A percentile compares a stretch with the other conserved stretches of the same genome.
Conservation (phyloP, 2,113 vertebrate genomes). For the Hippocampus comes region DNA sequence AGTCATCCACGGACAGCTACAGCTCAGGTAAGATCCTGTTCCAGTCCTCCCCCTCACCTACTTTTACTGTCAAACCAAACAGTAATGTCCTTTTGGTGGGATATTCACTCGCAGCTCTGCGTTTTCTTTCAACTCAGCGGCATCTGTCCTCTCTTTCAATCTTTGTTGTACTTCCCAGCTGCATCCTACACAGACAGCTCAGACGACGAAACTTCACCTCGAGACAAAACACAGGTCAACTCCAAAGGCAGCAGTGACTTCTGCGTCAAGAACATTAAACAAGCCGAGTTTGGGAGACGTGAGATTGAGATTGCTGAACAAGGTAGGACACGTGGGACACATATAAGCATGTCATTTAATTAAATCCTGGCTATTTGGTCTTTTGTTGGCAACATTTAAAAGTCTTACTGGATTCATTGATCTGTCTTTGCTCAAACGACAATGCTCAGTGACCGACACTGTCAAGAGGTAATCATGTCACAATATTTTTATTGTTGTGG, state of each 20-base stretch:
- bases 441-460: too few relatives aligned
- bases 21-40: constrained; percentile 79
- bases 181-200: constrained; percentile 94
- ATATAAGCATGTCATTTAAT: background rate
- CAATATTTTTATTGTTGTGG: background rate
- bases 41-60: background rate
- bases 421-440: too few relatives aligned
- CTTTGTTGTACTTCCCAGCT: constrained; percentile 58
- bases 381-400: background rate
- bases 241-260: constrained; percentile 91
- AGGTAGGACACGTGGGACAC: constrained; percentile 64
- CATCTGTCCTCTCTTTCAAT: background rate
- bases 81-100: too few relatives aligned
- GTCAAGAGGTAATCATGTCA: too few relatives aligned
- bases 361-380: background rate
- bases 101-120: background rate
- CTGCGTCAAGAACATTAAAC: constrained; percentile 96
- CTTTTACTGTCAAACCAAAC: background rate
- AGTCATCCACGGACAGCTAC: constrained; percentile 95
- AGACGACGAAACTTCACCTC: constrained; percentile 89
- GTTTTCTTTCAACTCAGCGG: background rate
- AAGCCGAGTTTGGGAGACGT: constrained; percentile 89
- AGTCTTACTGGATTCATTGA: background rate
- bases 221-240: constrained; percentile 91
- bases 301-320: constrained; percentile 96